Evolutionary conservation across 2,888 invertebrate genomes (phyloP), one percentile per base, ranked within the genome.

Genomic region (Coelinius sp.): DNA sequence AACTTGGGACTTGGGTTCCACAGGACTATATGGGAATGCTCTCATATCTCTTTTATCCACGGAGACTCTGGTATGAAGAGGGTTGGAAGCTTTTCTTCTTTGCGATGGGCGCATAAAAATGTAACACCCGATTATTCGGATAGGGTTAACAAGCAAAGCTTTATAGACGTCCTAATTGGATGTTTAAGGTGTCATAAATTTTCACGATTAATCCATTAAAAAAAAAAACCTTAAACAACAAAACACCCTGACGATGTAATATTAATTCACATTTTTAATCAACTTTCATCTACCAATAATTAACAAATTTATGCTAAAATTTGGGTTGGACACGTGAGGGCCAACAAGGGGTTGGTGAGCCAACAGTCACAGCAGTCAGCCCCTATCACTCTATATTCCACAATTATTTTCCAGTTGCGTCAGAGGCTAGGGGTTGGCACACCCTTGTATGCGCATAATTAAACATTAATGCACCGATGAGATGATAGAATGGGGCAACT

Each of bases 391-490:
- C 59, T 14, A 53, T 44, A 44, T 25, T 17, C 41, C 24, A 70
- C 25, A 70, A 70, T 70, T 63, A 70, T 41, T 66, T 35, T 56
- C 65, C 25, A 71, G 62, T 65, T 69, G 59, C 70, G 76, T 68
- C 65, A 73, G 27, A 53, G 65, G 10, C 24, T 10, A 10, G 17
- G 52, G 52, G 35, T 24, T 64, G 68, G 25, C 73, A 22, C 79
- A 77, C 83, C 81, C 80, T 82, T 82, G 79, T 80, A 71, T 79
- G 74, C 76, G 74, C 74, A 78, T 81, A 80, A 83, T 83, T 81
- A 80, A 78, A 79, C 74, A 68, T 70, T 74, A 72, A 72, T 75
- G 66, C 73, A 73, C 74, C 74, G 65, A 75, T 63, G 62, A 76
- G 75, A 44, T 71, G 65, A 70, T 72, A 71, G 75, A 70, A 73